These are phyloP conservation scores for Stegodyphus dumicola DNA, from an alignment of 1,140 invertebrate species.

Conservation along the genomic window DNA sequence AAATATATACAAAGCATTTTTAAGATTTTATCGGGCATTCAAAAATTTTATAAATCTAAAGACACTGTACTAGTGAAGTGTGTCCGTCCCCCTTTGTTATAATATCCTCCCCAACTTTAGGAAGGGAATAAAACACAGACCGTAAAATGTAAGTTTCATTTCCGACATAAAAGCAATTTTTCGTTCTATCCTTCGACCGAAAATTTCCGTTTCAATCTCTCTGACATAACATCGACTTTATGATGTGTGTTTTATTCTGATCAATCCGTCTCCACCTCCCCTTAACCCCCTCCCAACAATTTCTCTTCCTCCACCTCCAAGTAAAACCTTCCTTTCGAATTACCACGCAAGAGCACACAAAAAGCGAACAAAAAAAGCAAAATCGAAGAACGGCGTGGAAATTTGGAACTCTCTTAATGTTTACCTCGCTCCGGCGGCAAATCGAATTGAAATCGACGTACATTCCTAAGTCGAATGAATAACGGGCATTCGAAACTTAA, in stretches of 20 bases:
- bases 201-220: slow-evolving; percentile 40
- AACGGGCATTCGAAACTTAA: slow-evolving; percentile 28
- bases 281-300: slow-evolving; percentile 5
- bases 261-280: slow-evolving; percentile 31
- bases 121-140: too few species aligned
- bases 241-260: slow-evolving; percentile 35
- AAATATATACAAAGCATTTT: too few species aligned
- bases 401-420: slow-evolving; percentile 42
- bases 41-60: too few species aligned
- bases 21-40: too few species aligned
- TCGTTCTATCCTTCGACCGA: slow-evolving; percentile 17
- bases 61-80: too few species aligned
- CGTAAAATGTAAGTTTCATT: not conserved
- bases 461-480: slow-evolving; percentile 30
- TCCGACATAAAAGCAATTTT: slow-evolving; percentile 39
- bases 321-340: not conserved
- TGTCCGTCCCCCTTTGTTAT: too few species aligned
- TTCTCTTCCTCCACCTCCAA: slow-evolving; percentile 7
- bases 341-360: slow-evolving; percentile 29
- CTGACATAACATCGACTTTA: slow-evolving; percentile 15
- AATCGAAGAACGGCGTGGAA: slow-evolving; percentile 32
- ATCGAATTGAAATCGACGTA: slow-evolving; percentile 51
- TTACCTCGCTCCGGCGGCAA: slow-evolving; percentile 37
- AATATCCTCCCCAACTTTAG: too few species aligned
- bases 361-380: slow-evolving; percentile 30